A percentile compares a stretch with the other conserved stretches of the same genome.
phyloP scores from a whole-genome alignment of 1,140 invertebrate species.

The Macrosteles quadrilineatus region DNA sequence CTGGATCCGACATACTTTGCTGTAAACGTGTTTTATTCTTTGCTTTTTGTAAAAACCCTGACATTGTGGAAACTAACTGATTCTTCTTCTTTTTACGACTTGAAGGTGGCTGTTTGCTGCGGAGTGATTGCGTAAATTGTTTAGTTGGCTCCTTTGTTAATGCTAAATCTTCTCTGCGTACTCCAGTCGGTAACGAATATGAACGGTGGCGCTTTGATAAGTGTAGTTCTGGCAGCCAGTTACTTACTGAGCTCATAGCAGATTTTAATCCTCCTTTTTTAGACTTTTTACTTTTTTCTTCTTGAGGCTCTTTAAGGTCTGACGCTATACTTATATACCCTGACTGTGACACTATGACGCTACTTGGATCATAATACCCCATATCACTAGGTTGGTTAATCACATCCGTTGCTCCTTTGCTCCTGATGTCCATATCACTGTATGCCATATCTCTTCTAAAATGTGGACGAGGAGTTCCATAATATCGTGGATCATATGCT shows the following conservation, averaged over 20 bases:
- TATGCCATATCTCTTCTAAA: slow-evolving; percentile 23
- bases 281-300: slow-evolving; percentile 65
- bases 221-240: slow-evolving; percentile 79
- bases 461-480: background rate
- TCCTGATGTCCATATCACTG: slow-evolving; percentile 45
- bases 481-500: slow-evolving; percentile 30
- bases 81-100: slow-evolving; percentile 73
- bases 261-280: slow-evolving; percentile 70
- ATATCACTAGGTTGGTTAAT: slow-evolving; percentile 46
- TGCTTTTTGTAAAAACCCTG: slow-evolving; percentile 76
- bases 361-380: slow-evolving; percentile 55
- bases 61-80: slow-evolving; percentile 74
- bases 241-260: slow-evolving; percentile 77
- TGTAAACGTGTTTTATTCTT: slow-evolving; percentile 62
- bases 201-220: slow-evolving; percentile 75
- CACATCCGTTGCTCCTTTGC: slow-evolving; percentile 46
- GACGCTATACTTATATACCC: slow-evolving; percentile 77
- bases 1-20: slow-evolving; percentile 71
- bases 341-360: slow-evolving; percentile 74
- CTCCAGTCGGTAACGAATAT: slow-evolving; percentile 72
- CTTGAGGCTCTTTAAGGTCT: slow-evolving; percentile 58
- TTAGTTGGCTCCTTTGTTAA: slow-evolving; percentile 33
- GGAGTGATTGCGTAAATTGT: slow-evolving; percentile 12
- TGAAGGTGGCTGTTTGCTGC: slow-evolving; percentile 32
- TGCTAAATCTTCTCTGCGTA: slow-evolving; percentile 61